These are phyloP conservation scores for Lemur catta DNA, from an alignment of 2,797 vertebrate species.

Conservation along the genomic window DNA sequence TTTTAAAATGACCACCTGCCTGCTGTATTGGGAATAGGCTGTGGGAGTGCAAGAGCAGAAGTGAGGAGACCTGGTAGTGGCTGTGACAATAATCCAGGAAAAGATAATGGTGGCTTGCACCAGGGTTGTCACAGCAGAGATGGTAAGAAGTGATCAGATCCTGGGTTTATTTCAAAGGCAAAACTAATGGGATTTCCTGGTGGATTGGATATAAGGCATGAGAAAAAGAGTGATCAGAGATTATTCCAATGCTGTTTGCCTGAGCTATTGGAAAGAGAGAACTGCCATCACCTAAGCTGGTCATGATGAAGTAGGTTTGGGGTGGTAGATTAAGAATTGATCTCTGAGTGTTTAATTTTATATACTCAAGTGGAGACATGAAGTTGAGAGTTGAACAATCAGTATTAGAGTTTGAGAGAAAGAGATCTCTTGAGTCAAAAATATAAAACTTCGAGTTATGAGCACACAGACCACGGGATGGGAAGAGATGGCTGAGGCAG, in stretches of 20 bases:
- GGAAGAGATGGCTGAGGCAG: background rate
- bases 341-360: background rate
- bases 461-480: background rate
- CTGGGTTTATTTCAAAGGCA: background rate
- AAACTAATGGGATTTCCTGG: background rate
- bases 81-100: background rate
- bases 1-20: background rate
- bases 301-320: background rate
- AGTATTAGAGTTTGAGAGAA: background rate
- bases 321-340: background rate
- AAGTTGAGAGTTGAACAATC: background rate
- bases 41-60: background rate
- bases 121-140: too few species aligned
- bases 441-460: background rate
- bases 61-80: background rate
- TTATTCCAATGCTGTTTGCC: background rate
- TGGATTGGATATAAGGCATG: background rate
- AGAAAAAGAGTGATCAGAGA: background rate
- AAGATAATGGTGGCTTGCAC: background rate
- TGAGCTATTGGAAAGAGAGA: background rate
- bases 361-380: background rate
- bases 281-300: background rate
- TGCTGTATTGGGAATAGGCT: background rate
- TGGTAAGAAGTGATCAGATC: background rate
- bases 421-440: background rate